A percentile compares a stretch with the other conserved stretches of the same genome.
These are phyloP conservation scores for Oxycera nigricornis DNA, from an alignment of 2,888 invertebrate genomes.

Conservation along the genomic window DNA sequence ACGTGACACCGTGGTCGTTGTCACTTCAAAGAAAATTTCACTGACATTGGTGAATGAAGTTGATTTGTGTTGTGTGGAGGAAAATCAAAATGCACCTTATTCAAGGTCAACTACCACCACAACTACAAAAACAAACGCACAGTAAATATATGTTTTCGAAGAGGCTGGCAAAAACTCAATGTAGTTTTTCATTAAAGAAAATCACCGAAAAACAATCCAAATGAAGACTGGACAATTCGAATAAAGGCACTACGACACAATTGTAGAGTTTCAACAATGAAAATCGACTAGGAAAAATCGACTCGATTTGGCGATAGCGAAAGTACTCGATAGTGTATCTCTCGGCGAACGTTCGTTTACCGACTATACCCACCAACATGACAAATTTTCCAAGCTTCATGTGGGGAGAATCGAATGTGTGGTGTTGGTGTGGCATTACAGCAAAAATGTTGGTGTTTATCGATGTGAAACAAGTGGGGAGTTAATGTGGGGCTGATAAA, in stretches of 20 bases:
- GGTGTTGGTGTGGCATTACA: neutral
- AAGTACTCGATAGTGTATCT: neutral
- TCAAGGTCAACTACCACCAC: conserved; percentile 22
- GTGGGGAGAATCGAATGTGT: no score
- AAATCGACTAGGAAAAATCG: neutral
- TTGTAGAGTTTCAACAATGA: neutral
- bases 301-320: conserved; percentile 8
- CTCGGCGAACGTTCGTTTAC: conserved; percentile 16
- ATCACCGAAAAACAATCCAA: neutral
- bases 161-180: no score
- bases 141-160: no score
- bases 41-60: conserved; percentile 17
- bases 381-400: conserved; percentile 6
- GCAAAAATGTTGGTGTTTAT: no score
- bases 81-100: conserved; percentile 19
- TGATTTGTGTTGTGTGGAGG: conserved; percentile 7
- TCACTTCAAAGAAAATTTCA: conserved; percentile 5
- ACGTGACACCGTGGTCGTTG: conserved; percentile 5
- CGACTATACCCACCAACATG: neutral
- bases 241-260: neutral
- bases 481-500: neutral
- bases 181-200: neutral
- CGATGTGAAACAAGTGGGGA: neutral
- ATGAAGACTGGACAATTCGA: neutral
- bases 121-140: neutral